phyloP scores from a whole-genome alignment of 2,888 invertebrate genomes.

The Meghimatium bilineatum region DNA sequence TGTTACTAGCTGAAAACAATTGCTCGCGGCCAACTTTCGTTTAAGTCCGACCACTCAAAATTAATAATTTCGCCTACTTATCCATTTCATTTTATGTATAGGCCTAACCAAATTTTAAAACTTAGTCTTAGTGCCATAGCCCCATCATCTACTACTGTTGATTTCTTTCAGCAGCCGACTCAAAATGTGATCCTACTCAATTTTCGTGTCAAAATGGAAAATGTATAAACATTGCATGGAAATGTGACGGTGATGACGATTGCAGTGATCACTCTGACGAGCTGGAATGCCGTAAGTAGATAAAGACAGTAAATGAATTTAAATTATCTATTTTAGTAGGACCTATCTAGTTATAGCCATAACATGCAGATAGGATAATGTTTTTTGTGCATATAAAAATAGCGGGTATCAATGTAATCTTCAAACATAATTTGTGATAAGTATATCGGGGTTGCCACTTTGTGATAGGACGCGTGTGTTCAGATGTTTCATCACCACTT shows the following conservation, averaged over 20 bases:
- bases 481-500: no score
- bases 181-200: constrained; percentile 9
- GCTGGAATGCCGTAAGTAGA: constrained; percentile 47
- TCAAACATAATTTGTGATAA: no score
- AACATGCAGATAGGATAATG: no score
- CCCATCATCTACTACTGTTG: background rate
- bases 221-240: constrained; percentile 74
- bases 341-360: no score
- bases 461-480: no score
- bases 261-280: constrained; percentile 59
- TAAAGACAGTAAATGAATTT: background rate
- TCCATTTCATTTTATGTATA: background rate
- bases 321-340: background rate
- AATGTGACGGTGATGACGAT: constrained; percentile 81
- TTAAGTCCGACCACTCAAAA: no score
- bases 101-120: background rate
- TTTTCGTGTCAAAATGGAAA: constrained; percentile 39
- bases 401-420: no score
- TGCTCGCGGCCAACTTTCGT: no score
- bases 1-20: no score
- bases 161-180: background rate
- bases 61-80: no score
- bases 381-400: no score
- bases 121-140: background rate
- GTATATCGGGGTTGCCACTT: no score